These are phyloP conservation scores for Shargacucullia verbasci DNA, from an alignment of 2,888 invertebrate species.

Conservation along the genomic window DNA sequence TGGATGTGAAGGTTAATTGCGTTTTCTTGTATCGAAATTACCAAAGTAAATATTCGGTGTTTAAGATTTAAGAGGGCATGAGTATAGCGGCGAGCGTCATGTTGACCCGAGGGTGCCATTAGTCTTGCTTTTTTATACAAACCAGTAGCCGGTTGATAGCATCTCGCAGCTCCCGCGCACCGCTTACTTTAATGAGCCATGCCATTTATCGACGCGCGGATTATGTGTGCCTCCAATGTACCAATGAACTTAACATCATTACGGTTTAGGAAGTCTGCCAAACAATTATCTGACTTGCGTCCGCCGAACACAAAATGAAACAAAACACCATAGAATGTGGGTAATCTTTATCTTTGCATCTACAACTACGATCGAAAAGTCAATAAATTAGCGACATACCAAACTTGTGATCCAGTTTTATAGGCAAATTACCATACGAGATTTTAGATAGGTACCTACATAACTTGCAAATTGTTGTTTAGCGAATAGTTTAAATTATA, in stretches of 20 bases:
- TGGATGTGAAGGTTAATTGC: constrained; percentile 56
- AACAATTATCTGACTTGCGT: constrained; percentile 29
- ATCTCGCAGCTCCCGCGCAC: constrained; percentile 82
- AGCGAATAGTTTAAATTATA: constrained; percentile 30
- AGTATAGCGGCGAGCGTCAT: constrained; percentile 47
- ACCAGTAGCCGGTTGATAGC: constrained; percentile 78
- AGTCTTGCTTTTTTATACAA: constrained; percentile 77
- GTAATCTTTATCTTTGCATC: constrained; percentile 50
- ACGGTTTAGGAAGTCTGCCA: constrained; percentile 39
- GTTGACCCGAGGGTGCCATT: constrained; percentile 75
- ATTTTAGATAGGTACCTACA: constrained; percentile 40
- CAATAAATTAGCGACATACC: constrained; percentile 59
- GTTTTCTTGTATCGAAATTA: constrained; percentile 53
- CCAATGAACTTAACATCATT: constrained; percentile 51
- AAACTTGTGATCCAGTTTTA: constrained; percentile 59
- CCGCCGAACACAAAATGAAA: constrained; percentile 34
- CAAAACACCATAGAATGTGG: constrained; percentile 32
- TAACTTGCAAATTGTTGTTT: constrained; percentile 44
- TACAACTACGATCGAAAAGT: constrained; percentile 43
- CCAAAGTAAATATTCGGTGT: constrained; percentile 58
- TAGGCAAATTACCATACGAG: constrained; percentile 50
- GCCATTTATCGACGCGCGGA: constrained; percentile 78
- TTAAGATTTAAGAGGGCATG: constrained; percentile 50
- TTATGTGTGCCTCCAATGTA: constrained; percentile 65
- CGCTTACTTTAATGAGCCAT: constrained; percentile 82